A percentile compares a stretch with the other conserved stretches of the same genome.
Conservation (phyloP, 2,888 invertebrate species). For the Stenchaetothrips biformis region DNA sequence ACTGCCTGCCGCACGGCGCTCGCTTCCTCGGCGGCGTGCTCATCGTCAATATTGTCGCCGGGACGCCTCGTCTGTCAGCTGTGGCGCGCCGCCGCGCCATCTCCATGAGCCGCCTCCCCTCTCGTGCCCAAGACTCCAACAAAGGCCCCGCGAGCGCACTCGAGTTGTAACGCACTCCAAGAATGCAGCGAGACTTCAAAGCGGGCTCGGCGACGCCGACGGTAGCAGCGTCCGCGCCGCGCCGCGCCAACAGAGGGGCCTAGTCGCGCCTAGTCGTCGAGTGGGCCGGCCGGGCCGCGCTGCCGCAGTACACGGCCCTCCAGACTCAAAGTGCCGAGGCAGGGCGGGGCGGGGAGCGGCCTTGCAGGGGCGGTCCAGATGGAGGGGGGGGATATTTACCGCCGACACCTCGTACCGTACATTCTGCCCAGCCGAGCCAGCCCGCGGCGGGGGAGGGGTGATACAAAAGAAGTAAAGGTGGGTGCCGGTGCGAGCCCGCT, state of each 20-base stretch:
- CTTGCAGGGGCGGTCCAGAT: neutral
- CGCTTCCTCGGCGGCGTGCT: neutral
- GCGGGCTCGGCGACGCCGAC: no score
- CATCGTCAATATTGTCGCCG: no score
- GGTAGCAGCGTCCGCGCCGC: no score
- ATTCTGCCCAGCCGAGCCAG: neutral
- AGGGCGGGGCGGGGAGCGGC: neutral
- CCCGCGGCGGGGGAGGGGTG: neutral
- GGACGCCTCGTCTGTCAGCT: neutral
- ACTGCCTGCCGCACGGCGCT: neutral
- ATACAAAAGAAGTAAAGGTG: neutral
- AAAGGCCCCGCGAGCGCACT: no score
- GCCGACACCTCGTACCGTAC: neutral
- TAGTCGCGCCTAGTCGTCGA: no score
- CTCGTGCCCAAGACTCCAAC: no score
- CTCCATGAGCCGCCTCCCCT: neutral
- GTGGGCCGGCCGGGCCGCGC: no score
- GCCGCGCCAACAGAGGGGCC: no score
- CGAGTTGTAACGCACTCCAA: no score
- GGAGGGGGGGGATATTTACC: slow-evolving; percentile 3
- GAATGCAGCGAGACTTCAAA: no score
- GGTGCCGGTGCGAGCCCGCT: neutral
- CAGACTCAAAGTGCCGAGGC: neutral
- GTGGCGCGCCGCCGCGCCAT: neutral
- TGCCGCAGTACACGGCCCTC: no score